Conservation (phyloP, 2,888 invertebrate genomes). For the Drosophila pegasa region DNA sequence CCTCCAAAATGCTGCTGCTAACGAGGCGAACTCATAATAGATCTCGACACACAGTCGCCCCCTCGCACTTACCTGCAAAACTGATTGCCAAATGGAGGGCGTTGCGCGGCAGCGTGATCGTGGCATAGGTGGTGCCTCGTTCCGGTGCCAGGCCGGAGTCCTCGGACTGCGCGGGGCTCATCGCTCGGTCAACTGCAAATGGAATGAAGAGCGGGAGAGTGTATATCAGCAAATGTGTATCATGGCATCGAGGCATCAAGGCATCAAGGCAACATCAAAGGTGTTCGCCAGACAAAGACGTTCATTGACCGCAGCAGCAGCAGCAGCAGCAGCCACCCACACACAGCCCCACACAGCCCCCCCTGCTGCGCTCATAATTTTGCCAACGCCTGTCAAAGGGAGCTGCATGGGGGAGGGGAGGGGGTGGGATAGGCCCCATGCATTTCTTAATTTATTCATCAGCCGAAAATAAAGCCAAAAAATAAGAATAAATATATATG, state of each 20-base stretch:
- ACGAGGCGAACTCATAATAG: background rate
- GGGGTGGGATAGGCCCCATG: background rate
- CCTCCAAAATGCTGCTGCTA: background rate
- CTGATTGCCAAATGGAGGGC: conserved; percentile 84
- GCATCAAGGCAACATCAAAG: conserved; percentile 66
- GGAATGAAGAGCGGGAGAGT: conserved; percentile 12
- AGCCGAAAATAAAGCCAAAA: conserved; percentile 20
- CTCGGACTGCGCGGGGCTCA: conserved; percentile 85
- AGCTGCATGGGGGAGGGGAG: background rate
- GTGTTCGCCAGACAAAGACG: conserved; percentile 46
- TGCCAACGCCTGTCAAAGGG: conserved; percentile 40
- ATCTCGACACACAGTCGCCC: background rate
- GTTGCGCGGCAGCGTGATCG: conserved; percentile 84
- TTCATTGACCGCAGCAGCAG: conserved; percentile 47
- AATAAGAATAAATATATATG: background rate
- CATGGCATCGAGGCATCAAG: conserved; percentile 48
- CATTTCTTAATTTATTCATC: conserved; percentile 67
- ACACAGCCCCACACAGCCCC: background rate
- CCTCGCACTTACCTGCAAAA: conserved; percentile 82
- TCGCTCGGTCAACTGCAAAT: conserved; percentile 84
- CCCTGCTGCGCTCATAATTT: conserved; percentile 11
- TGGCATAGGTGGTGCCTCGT: conserved; percentile 85
- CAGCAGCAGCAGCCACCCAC: conserved; percentile 20
- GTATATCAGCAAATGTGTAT: conserved; percentile 18
- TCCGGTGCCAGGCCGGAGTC: conserved; percentile 85